A percentile compares a stretch with the other conserved stretches of the same genome.
These are phyloP conservation scores for Vulpes lagopus DNA, from an alignment of 2,113 vertebrate genomes.

Conservation along the genomic window DNA sequence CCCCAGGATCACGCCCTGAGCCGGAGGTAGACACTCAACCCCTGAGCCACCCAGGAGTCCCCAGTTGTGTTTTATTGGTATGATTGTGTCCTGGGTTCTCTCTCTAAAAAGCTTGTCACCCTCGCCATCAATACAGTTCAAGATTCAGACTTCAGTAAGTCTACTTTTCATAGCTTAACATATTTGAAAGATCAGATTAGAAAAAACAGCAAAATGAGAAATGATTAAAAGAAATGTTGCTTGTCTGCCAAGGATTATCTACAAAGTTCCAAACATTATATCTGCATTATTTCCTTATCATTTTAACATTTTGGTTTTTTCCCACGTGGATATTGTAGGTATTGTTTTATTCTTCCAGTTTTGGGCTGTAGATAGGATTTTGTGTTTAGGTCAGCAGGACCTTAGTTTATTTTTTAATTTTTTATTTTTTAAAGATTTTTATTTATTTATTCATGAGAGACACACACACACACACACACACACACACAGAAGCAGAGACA, in stretches of 20 bases:
- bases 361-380: neutral
- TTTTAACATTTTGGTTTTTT: slow-evolving; percentile 39
- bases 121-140: neutral
- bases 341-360: neutral
- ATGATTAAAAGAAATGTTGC: slow-evolving; percentile 68
- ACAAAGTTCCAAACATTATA: slow-evolving; percentile 78
- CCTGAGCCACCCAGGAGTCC: too few species aligned
- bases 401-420: neutral
- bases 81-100: neutral
- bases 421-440: too few species aligned
- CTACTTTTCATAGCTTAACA: neutral
- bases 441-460: too few species aligned
- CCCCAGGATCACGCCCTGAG: too few species aligned
- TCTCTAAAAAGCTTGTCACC: neutral
- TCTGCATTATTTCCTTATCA: slow-evolving; percentile 79
- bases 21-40: too few species aligned
- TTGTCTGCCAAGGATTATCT: slow-evolving; percentile 76
- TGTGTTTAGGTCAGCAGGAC: neutral
- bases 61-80: neutral
- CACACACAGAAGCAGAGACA: too few species aligned
- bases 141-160: neutral
- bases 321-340: too few species aligned
- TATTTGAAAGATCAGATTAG: neutral
- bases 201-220: neutral
- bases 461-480: too few species aligned